Evolutionary conservation across 2,888 invertebrate genomes (phyloP), one percentile per base, ranked within the genome.

Genomic region (Hirtodrosophila histrioides): DNA sequence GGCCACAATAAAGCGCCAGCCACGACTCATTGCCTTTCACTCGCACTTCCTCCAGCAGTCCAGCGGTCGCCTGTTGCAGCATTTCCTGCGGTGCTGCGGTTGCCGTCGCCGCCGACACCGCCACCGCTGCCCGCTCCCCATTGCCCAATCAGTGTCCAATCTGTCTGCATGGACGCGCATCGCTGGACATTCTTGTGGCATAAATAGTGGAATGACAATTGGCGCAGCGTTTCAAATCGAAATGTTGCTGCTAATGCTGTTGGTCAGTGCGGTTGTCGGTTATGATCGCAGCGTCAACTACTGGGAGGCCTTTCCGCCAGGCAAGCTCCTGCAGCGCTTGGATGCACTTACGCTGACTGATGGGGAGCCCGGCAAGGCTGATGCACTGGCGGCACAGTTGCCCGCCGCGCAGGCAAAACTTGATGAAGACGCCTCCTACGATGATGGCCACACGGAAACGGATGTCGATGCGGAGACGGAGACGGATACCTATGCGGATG

Each of bases 281-380:
- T 85, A 87, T 39, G 85, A 86, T 46, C 49, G 58, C n/a, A 66
- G 51, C 9, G 53, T 85, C 45, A 88, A 84, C 63, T 84, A 88
- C 37, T 84, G 84, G 84, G 61, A 84, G 51, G 82, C 88, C 11
- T 88, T 85, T 66, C 68, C 73, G 9, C 88, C 84, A 1, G 84
- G 84, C 50, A 69, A 73, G 62, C 67, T 84, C 44, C 67, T 84
- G 2, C 68, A 88, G 48, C 87, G 87, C 1, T 17, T 84, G 41
- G 87, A 88, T 33, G 69, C 62, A 0, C 37, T 88, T 4, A 81
- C 80, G 0, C 33, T 46, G 2, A 33, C 24, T 2, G 54, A 46
- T 12, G 45, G 7, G 12, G 57, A n/a, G 41, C 29, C 35, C 31
- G 44, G 12, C 11, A 40, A 35, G 35, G 12, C 31, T 4, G 11